Evolutionary conservation across 2,113 vertebrate genomes (phyloP).

Genomic region (Podarcis cretensis): DNA sequence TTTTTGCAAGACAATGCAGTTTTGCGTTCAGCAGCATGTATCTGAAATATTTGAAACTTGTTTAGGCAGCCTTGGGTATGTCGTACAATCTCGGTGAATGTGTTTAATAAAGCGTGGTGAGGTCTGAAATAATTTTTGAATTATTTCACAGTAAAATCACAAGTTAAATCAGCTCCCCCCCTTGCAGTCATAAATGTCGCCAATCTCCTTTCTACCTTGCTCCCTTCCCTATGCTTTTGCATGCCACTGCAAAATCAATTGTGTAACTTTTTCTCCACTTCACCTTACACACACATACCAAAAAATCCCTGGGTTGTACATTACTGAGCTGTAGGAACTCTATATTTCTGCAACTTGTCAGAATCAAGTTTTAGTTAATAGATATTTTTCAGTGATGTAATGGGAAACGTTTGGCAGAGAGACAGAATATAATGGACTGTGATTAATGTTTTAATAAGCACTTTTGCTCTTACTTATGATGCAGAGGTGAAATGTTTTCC

Average conservation of each 20-base stretch:
- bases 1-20: constrained; percentile 79
- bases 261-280: constrained; percentile 68
- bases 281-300: background rate
- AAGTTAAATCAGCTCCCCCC: constrained; percentile 78
- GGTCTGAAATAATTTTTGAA: constrained; percentile 80
- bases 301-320: constrained; percentile 74
- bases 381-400: constrained; percentile 84
- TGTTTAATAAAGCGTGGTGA: constrained; percentile 81
- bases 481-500: constrained; percentile 79
- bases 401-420: constrained; percentile 79
- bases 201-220: constrained; percentile 53
- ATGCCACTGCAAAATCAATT: constrained; percentile 82
- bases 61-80: constrained; percentile 71
- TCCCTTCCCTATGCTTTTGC: constrained; percentile 70
- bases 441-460: constrained; percentile 88
- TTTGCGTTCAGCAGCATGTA: constrained; percentile 69
- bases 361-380: constrained; percentile 84
- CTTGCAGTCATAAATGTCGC: constrained; percentile 79
- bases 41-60: constrained; percentile 72
- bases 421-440: constrained; percentile 83
- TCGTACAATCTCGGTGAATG: constrained; percentile 73
- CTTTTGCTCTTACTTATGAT: constrained; percentile 79
- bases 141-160: constrained; percentile 82
- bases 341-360: constrained; percentile 83
- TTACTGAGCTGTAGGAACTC: constrained; percentile 76